Percentiles rank a stretch among this genome's conserved stretches.
Conservation (phyloP, 2,113 vertebrate genomes). For the Pyxicephalus adspersus region DNA sequence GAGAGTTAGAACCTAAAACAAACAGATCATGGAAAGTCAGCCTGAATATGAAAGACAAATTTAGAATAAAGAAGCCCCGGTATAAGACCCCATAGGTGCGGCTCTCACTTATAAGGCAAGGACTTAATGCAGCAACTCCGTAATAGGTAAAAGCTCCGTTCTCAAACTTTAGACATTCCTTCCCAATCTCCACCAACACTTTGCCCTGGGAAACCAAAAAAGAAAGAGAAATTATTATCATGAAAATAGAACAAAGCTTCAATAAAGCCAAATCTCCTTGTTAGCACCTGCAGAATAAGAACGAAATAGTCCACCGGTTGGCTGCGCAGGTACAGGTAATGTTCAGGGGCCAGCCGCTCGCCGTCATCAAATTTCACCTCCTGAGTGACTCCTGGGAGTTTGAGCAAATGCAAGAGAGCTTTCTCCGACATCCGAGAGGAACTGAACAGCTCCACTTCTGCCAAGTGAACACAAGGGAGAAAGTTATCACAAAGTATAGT, state of each 20-base stretch:
- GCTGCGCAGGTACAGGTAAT: slow-evolving; percentile 90
- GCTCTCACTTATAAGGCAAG: slow-evolving; percentile 81
- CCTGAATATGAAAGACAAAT: neutral
- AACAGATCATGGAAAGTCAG: neutral
- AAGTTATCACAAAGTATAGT: too few species aligned
- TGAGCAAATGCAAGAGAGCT: slow-evolving; percentile 85
- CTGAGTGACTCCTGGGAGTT: slow-evolving; percentile 89
- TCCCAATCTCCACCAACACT: slow-evolving; percentile 91
- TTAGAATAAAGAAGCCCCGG: neutral
- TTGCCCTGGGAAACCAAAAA: slow-evolving; percentile 74
- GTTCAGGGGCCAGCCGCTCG: slow-evolving; percentile 78
- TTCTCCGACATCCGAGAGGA: slow-evolving; percentile 83
- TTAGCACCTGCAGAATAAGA: slow-evolving; percentile 85
- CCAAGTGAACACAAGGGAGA: neutral
- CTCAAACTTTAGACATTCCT: slow-evolving; percentile 90
- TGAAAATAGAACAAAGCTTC: neutral
- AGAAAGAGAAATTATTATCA: neutral
- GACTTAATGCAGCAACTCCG: slow-evolving; percentile 83
- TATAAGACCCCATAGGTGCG: too few species aligned
- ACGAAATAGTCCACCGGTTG: slow-evolving; percentile 90
- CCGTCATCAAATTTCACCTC: slow-evolving; percentile 85
- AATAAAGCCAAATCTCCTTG: neutral
- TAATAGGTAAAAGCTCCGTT: slow-evolving; percentile 92
- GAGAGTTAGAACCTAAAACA: slow-evolving; percentile 82
- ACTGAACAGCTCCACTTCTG: slow-evolving; percentile 89